phyloP scores from a whole-genome alignment of 2,797 vertebrate species.

The Gambelia wislizenii region DNA sequence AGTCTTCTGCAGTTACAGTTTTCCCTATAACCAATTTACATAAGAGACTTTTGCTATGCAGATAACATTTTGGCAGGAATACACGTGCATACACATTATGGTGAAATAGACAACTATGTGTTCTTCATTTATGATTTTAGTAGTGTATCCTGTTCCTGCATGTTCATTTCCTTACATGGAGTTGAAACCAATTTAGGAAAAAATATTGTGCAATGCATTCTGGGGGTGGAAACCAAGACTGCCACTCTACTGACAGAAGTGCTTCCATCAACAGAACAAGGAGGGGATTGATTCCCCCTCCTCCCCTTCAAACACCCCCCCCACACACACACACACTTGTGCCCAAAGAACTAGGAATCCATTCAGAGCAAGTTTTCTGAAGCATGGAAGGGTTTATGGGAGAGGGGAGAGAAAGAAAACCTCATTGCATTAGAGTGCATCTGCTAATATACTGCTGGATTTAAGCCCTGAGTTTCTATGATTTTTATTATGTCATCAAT shows the following conservation, averaged over 20 bases:
- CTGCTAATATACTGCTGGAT: not conserved
- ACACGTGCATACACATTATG: not conserved
- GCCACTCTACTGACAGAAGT: not conserved
- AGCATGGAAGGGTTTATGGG: not conserved
- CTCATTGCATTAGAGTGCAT: not conserved
- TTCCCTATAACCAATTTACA: not conserved
- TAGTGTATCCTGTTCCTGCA: not conserved
- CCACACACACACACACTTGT: not conserved
- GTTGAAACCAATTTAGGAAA: conserved; percentile 62
- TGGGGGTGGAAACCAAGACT: not conserved
- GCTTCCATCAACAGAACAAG: not conserved
- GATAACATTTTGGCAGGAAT: not conserved
- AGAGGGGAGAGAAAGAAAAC: not conserved
- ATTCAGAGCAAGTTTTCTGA: not conserved
- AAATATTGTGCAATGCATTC: conserved; percentile 14
- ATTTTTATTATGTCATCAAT: conserved; percentile 66
- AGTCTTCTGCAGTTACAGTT: not conserved
- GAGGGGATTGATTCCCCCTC: not conserved
- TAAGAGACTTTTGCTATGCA: not conserved
- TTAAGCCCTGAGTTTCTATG: conserved; percentile 1
- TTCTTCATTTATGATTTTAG: not conserved
- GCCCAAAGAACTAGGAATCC: not conserved
- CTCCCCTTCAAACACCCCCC: not conserved
- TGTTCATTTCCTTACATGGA: not conserved
- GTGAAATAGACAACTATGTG: not conserved